phyloP scores from a whole-genome alignment of 2,888 invertebrate genomes.

The Bombylius major region DNA sequence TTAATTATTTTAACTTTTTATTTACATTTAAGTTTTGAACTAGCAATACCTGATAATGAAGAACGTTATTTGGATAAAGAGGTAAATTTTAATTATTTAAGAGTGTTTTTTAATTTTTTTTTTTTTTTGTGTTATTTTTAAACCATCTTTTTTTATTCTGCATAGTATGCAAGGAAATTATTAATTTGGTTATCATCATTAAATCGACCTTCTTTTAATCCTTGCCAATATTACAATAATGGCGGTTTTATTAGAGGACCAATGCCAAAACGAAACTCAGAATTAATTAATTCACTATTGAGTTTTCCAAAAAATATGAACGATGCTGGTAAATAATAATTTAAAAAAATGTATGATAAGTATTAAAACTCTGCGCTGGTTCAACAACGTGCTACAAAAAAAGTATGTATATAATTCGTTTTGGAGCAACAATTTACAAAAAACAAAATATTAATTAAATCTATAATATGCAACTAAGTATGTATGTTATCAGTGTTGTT shows the following conservation, averaged over 20 bases:
- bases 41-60: conserved; percentile 28
- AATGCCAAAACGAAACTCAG: conserved; percentile 52
- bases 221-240: conserved; percentile 19
- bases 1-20: no score
- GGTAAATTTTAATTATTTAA: conserved; percentile 14
- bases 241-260: conserved; percentile 13
- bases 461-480: no score
- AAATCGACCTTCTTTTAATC: conserved; percentile 21
- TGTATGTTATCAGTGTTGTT: no score
- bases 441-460: no score
- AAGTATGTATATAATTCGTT: no score
- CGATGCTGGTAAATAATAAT: conserved; percentile 51
- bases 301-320: conserved; percentile 63
- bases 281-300: conserved; percentile 60
- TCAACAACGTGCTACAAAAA: no score
- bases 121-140: no score
- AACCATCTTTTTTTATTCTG: neutral
- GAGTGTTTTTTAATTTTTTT: neutral
- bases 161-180: conserved; percentile 26
- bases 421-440: no score
- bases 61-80: conserved; percentile 32
- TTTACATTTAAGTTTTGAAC: no score
- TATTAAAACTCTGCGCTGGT: no score
- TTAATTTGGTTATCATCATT: conserved; percentile 27
- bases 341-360: no score